phyloP scores from a whole-genome alignment of 2,113 vertebrate genomes.

The Patagioenas fasciata region DNA sequence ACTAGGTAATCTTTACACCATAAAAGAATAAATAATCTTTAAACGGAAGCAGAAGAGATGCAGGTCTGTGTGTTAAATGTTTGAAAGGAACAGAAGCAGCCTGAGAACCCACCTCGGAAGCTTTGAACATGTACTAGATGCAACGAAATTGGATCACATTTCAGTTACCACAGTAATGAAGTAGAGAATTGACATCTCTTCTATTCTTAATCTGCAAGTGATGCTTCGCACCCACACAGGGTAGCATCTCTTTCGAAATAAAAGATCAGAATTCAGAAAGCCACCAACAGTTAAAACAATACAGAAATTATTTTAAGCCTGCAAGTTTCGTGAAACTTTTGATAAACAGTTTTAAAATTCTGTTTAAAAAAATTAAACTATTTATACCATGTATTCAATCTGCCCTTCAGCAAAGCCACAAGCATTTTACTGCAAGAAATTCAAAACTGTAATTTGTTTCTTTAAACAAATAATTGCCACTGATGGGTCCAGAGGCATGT shows the following conservation, averaged over 20 bases:
- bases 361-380: neutral
- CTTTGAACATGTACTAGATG: neutral
- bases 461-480: neutral
- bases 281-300: neutral
- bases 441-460: neutral
- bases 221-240: neutral
- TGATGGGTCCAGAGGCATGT: neutral
- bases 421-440: neutral
- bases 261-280: neutral
- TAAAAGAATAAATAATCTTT: neutral
- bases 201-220: neutral
- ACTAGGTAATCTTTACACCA: neutral
- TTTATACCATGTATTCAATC: neutral
- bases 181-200: neutral
- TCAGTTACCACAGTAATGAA: slow-evolving; percentile 23
- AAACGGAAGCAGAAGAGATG: neutral
- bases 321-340: neutral
- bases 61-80: neutral
- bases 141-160: neutral
- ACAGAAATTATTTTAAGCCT: neutral
- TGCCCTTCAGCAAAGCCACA: neutral
- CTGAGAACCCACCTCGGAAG: neutral
- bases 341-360: neutral
- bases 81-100: neutral
- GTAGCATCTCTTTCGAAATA: neutral